Percentiles rank a stretch among this genome's conserved stretches.
phyloP scores from a whole-genome alignment of 2,797 vertebrate species.

The Coccyzus lansbergi region DNA sequence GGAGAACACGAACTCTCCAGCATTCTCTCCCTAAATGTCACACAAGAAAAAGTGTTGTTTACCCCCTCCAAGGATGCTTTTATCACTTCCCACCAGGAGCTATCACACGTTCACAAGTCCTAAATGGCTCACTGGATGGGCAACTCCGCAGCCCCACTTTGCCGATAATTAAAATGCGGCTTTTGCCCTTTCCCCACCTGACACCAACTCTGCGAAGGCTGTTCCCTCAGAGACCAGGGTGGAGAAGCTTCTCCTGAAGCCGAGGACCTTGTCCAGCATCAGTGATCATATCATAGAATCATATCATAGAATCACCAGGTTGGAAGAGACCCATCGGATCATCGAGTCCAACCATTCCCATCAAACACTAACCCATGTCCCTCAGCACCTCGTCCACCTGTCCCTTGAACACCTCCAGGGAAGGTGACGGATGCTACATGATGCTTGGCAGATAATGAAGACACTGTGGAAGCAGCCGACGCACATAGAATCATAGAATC shows the following conservation, averaged over 20 bases:
- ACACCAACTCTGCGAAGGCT: not conserved
- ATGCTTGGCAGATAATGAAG: fast-evolving
- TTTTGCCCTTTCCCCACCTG: not conserved
- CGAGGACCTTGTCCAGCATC: fast-evolving
- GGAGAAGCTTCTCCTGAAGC: not conserved
- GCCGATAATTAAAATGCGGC: not conserved
- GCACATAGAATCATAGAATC: too few relatives aligned
- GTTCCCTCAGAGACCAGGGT: not conserved
- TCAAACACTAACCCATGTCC: too few relatives aligned
- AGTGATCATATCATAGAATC: too few relatives aligned
- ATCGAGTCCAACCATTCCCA: too few relatives aligned
- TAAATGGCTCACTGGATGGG: not conserved
- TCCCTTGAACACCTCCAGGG: too few relatives aligned
- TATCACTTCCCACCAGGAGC: not conserved
- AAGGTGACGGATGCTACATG: fast-evolving
- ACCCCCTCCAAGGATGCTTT: not conserved
- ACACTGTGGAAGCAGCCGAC: not conserved
- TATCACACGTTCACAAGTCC: not conserved
- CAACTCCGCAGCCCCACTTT: not conserved
- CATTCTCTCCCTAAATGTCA: not conserved
- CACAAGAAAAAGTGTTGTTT: not conserved
- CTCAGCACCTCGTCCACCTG: too few relatives aligned
- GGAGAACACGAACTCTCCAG: not conserved
- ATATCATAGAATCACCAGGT: too few relatives aligned
- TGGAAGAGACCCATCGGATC: too few relatives aligned